A percentile compares a stretch with the other conserved stretches of the same genome.
Conservation (phyloP, 2,113 vertebrate genomes). For the Triplophysa dalaica region DNA sequence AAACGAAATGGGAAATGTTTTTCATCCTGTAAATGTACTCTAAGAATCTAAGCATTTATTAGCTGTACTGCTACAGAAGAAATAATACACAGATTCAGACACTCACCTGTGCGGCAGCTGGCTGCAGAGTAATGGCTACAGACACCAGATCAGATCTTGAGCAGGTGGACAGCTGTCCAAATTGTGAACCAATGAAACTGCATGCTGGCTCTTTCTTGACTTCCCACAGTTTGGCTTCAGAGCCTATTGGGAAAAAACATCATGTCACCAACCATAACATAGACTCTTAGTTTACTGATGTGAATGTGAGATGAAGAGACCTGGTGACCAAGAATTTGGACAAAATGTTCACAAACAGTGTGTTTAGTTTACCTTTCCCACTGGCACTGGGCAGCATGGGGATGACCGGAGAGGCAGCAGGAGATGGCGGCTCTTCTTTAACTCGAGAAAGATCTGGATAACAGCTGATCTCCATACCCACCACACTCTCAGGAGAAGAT, state of each 20-base stretch:
- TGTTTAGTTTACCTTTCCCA: conserved; percentile 80
- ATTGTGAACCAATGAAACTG: conserved; percentile 77
- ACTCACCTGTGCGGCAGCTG: conserved; percentile 88
- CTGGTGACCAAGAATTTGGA: too few species aligned
- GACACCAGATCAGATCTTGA: conserved; percentile 88
- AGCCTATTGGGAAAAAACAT: conserved; percentile 65
- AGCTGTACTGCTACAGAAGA: not conserved
- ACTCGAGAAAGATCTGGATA: conserved; percentile 89
- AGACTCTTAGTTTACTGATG: too few species aligned
- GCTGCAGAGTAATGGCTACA: conserved; percentile 91
- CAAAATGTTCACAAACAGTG: too few species aligned
- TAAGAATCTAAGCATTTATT: too few species aligned
- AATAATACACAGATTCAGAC: not conserved
- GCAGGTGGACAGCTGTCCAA: conserved; percentile 79
- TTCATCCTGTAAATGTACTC: too few species aligned
- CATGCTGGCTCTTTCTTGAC: conserved; percentile 83
- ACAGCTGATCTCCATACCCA: conserved; percentile 85
- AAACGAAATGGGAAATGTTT: too few species aligned
- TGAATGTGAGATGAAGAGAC: too few species aligned
- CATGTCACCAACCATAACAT: not conserved
- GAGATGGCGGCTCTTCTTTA: conserved; percentile 89
- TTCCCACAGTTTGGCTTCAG: conserved; percentile 82
- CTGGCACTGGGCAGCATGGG: conserved; percentile 85
- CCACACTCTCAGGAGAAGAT: conserved; percentile 92
- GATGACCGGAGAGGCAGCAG: conserved; percentile 87